Conservation (phyloP, 92 coral and sea anemone species). For the Phymanthus crucifer region DNA sequence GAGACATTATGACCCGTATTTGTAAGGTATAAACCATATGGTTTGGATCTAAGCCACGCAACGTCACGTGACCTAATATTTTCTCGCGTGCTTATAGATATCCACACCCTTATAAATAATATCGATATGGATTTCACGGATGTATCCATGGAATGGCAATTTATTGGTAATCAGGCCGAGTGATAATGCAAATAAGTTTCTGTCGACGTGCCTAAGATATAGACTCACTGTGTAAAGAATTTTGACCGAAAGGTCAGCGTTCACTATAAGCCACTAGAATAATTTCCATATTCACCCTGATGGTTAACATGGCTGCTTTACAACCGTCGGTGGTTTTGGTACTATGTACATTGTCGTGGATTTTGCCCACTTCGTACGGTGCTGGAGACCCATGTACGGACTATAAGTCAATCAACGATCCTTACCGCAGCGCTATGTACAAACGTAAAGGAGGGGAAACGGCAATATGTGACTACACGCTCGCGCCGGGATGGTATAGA, state of each 20-base stretch:
- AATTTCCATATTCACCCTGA: slow-evolving; percentile 12
- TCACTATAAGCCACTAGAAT: slow-evolving; percentile 23
- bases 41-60: slow-evolving; percentile 9
- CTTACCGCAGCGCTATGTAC: slow-evolving; percentile 20
- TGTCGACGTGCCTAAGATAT: slow-evolving; percentile 5
- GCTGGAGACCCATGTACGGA: slow-evolving; percentile 21
- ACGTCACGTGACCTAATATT: neutral
- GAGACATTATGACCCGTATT: slow-evolving; percentile 4
- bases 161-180: neutral
- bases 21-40: neutral
- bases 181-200: neutral
- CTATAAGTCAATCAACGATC: slow-evolving; percentile 24
- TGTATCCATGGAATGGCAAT: neutral
- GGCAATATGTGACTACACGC: slow-evolving; percentile 20
- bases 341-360: slow-evolving; percentile 6
- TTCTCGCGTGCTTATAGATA: neutral
- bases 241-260: slow-evolving; percentile 39
- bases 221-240: neutral
- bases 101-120: neutral
- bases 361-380: neutral
- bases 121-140: neutral
- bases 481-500: slow-evolving; percentile 36
- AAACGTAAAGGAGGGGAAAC: slow-evolving; percentile 4
- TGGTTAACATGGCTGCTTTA: slow-evolving; percentile 27
- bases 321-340: slow-evolving; percentile 17